These are phyloP conservation scores for Alsophila aescularia DNA, from an alignment of 2,888 invertebrate species.

Conservation along the genomic window DNA sequence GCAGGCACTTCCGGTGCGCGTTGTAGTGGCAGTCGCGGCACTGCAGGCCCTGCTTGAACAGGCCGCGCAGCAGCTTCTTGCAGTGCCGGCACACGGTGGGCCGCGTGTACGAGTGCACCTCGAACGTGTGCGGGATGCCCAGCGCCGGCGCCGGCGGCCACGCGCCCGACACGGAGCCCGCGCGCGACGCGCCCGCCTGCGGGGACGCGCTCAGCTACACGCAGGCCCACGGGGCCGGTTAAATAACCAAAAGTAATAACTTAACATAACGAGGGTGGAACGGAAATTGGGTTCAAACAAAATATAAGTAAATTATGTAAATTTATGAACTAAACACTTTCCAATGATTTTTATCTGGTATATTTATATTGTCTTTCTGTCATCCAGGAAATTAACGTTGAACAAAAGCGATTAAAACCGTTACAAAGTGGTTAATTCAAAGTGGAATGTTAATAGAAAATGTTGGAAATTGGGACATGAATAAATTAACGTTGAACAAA, in stretches of 20 bases:
- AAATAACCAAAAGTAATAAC: not conserved
- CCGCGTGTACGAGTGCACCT: conserved; percentile 97
- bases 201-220: conserved; percentile 3
- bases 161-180: conserved; percentile 87
- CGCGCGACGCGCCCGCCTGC: conserved; percentile 40
- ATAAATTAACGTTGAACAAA: too few relatives aligned
- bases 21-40: conserved; percentile 99
- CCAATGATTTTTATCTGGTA: too few relatives aligned
- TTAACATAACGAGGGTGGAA: too few relatives aligned
- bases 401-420: too few relatives aligned
- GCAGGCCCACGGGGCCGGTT: not conserved
- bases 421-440: too few relatives aligned
- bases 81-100: conserved; percentile 98
- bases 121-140: conserved; percentile 95
- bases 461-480: too few relatives aligned
- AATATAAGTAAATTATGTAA: too few relatives aligned
- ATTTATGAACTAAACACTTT: too few relatives aligned
- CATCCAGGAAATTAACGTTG: too few relatives aligned
- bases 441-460: too few relatives aligned
- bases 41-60: conserved; percentile 97
- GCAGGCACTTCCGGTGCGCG: conserved; percentile 97
- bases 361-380: too few relatives aligned
- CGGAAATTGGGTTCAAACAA: too few relatives aligned
- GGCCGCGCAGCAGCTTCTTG: conserved; percentile 96
- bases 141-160: conserved; percentile 36